Evolutionary conservation across 2,113 vertebrate species (phyloP).

Genomic region (Tauraco erythrolophus): DNA sequence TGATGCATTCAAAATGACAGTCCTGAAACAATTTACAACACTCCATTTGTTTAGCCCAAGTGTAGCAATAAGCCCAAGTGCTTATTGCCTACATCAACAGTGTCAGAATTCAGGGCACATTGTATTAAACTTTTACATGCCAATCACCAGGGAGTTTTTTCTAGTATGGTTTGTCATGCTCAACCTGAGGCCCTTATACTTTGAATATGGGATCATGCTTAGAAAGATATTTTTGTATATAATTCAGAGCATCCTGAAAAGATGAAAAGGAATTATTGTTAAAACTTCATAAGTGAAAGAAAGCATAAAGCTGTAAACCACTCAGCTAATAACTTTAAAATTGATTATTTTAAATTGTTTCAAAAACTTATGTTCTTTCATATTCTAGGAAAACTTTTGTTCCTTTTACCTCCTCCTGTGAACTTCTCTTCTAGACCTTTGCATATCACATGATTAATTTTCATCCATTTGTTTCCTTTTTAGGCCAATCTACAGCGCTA

Average conservation of each 20-base stretch:
- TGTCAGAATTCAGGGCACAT: not conserved
- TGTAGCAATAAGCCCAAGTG: not conserved
- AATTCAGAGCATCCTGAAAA: not conserved
- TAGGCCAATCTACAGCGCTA: not conserved
- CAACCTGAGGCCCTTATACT: not conserved
- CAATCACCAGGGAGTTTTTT: not conserved
- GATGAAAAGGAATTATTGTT: slow-evolving; percentile 29
- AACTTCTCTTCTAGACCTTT: not conserved
- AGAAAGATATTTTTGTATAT: not conserved
- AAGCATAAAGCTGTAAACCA: not conserved
- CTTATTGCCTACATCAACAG: not conserved
- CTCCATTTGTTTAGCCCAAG: slow-evolving; percentile 44
- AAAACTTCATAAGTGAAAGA: slow-evolving; percentile 35
- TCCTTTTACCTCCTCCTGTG: not conserved
- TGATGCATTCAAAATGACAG: slow-evolving; percentile 63
- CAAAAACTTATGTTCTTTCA: not conserved
- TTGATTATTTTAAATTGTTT: not conserved
- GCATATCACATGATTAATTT: not conserved
- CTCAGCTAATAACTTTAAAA: not conserved
- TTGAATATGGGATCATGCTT: not conserved
- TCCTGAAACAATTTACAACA: slow-evolving; percentile 62
- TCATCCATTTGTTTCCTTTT: not conserved
- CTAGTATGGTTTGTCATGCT: not conserved
- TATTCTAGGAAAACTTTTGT: not conserved
- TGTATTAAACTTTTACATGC: slow-evolving; percentile 9